Evolutionary conservation across 2,797 vertebrate species (phyloP).

Genomic region (Girardinus metallicus): DNA sequence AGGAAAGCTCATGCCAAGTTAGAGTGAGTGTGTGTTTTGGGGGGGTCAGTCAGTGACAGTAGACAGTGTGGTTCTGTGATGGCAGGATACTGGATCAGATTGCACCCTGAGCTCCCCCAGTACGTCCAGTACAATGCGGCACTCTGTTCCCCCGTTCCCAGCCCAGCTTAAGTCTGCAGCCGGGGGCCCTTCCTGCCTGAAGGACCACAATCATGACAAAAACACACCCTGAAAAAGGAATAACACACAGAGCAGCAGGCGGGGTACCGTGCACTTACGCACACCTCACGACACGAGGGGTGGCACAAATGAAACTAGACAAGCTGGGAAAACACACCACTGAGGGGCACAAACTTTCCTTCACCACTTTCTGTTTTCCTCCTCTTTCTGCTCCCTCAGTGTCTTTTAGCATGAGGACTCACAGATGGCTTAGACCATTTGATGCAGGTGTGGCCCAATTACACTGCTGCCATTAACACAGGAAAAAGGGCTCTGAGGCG

Average conservation of each 20-base stretch:
- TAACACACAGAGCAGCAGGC: slow-evolving; percentile 51
- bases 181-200: slow-evolving; percentile 71
- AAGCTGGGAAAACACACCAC: slow-evolving; percentile 53
- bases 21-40: slow-evolving; percentile 19
- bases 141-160: slow-evolving; percentile 68
- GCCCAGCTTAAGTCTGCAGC: slow-evolving; percentile 64
- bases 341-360: slow-evolving; percentile 24
- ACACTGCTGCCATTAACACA: slow-evolving; percentile 35
- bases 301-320: slow-evolving; percentile 55
- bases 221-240: slow-evolving; percentile 63
- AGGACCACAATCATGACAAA: slow-evolving; percentile 71
- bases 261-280: background rate
- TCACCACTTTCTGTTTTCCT: slow-evolving; percentile 33
- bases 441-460: slow-evolving; percentile 45
- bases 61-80: slow-evolving; percentile 66
- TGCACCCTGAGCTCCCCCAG: slow-evolving; percentile 65
- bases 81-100: slow-evolving; percentile 74
- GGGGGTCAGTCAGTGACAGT: slow-evolving; percentile 58
- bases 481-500: slow-evolving; percentile 36
- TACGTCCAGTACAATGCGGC: slow-evolving; percentile 73
- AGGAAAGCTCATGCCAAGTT: slow-evolving; percentile 37
- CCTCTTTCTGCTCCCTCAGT: slow-evolving; percentile 2
- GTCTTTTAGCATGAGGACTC: slow-evolving; percentile 41
- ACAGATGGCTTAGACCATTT: slow-evolving; percentile 56
- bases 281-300: slow-evolving; percentile 34